Evolutionary conservation across 2,797 vertebrate species (phyloP).

Genomic region (Todus mexicanus): DNA sequence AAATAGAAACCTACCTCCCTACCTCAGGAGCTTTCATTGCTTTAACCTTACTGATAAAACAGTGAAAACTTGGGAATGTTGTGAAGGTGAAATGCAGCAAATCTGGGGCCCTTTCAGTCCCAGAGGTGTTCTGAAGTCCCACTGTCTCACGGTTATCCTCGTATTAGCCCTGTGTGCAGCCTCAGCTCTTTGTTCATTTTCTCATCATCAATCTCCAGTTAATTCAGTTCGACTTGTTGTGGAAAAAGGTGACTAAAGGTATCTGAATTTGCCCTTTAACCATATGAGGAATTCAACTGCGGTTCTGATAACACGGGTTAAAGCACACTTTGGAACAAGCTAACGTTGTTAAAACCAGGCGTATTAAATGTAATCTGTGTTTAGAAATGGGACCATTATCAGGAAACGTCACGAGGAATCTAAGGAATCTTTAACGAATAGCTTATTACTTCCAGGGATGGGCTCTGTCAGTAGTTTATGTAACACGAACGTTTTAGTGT

Average conservation of each 20-base stretch:
- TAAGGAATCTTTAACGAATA: conserved; percentile 9
- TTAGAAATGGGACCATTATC: conserved; percentile 26
- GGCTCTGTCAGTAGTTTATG: neutral
- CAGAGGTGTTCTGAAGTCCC: neutral
- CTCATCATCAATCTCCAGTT: neutral
- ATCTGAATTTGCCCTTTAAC: conserved; percentile 42
- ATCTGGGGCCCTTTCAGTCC: neutral
- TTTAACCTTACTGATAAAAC: neutral
- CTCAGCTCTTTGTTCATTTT: conserved; percentile 1
- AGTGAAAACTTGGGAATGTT: neutral
- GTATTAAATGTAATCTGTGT: neutral
- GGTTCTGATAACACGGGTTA: conserved; percentile 10
- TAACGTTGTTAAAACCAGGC: neutral
- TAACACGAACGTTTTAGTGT: neutral
- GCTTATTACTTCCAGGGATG: conserved; percentile 19
- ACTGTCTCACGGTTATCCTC: neutral
- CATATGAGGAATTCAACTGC: neutral
- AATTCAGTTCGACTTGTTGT: neutral
- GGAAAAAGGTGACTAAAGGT: conserved; percentile 45
- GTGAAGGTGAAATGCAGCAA: neutral
- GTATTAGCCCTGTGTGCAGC: neutral
- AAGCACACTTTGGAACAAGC: conserved; percentile 3
- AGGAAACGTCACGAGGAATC: neutral
- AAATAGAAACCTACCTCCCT: neutral
- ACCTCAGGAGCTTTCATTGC: neutral